A percentile compares a stretch with the other conserved stretches of the same genome.
Conservation (phyloP, 2,113 vertebrate genomes). For the Psettodes erumei region DNA sequence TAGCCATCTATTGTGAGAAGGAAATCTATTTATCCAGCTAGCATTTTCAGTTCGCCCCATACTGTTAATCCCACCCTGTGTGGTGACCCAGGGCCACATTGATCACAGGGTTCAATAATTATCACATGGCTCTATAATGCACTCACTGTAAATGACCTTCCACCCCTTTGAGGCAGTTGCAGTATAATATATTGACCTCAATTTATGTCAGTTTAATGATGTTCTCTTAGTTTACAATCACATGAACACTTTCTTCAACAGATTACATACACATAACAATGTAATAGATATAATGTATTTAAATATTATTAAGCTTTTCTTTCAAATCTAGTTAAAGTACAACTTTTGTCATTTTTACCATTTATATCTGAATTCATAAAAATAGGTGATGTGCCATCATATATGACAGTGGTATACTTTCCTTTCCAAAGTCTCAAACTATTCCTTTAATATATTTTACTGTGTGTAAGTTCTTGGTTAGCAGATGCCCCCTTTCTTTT, state of each 20-base stretch:
- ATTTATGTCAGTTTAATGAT: slow-evolving; percentile 42
- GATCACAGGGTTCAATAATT: slow-evolving; percentile 71
- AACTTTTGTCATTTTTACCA: neutral
- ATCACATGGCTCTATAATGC: slow-evolving; percentile 68
- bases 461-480: too few relatives aligned
- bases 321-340: neutral
- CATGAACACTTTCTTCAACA: neutral
- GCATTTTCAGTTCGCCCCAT: slow-evolving; percentile 31
- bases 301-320: neutral
- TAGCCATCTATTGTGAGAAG: neutral
- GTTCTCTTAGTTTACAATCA: slow-evolving; percentile 1
- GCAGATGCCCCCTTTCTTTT: too few relatives aligned
- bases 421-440: neutral
- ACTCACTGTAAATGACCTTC: slow-evolving; percentile 47
- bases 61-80: slow-evolving; percentile 19
- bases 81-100: slow-evolving; percentile 54
- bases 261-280: neutral
- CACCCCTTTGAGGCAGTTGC: neutral
- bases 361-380: neutral
- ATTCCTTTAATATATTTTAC: too few relatives aligned
- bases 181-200: slow-evolving; percentile 61
- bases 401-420: too few relatives aligned
- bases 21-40: slow-evolving; percentile 22
- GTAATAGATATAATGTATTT: neutral
- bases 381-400: neutral